Evolutionary conservation across 2,113 vertebrate genomes (phyloP), one percentile per base, ranked within the genome.

Genomic region (Mirounga angustirostris): DNA sequence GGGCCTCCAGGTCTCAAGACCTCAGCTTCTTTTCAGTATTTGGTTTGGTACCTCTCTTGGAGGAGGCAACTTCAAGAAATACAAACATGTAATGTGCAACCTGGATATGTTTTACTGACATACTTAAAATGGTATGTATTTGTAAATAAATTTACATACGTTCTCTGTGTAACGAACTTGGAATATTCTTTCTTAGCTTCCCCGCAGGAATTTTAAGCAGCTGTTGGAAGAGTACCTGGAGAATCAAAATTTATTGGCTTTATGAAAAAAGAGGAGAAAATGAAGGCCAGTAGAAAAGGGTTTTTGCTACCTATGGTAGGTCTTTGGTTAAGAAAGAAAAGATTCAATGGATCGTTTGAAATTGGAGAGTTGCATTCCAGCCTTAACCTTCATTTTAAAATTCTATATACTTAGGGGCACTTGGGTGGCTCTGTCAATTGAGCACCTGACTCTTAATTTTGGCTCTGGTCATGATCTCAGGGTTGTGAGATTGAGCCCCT

Each of bases 181-280:
- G 80, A 71, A 69, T 91, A n/a, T 36, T 52, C 26, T 74, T 93
- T 78, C 46, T 95, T 89, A 89, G 30, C 52, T 93, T 97, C 13
- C 30, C 26, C 85, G 74, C 6, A 82, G 61, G 58, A 85, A 63
- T 81, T 89, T 82, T 95, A 92, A 65, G 15, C 18, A 90, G 50
- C 30, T 86, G 10, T 86, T 94, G 28, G 14, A 69, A 91, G 40
- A 80, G 36, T 81, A 81, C 21, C 63, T 61, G n/a, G 40, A 79
- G 54, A 80, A 91, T 73, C 54, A 93, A 78, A 83, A 84, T 59
- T 46, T 89, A 87, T 56, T 71, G n/a, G 46, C 18, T 59, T 84
- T 56, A 63, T 54, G 30, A 59, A 86, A 67, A 87, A 91, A 76
- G 43, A 71, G 11, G 33, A 73, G 33, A 84, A 91, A 96, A 80